Percentiles rank a stretch among this genome's conserved stretches.
phyloP scores from a whole-genome alignment of 2,888 invertebrate genomes.

The Pycnomerus fuliginosus region DNA sequence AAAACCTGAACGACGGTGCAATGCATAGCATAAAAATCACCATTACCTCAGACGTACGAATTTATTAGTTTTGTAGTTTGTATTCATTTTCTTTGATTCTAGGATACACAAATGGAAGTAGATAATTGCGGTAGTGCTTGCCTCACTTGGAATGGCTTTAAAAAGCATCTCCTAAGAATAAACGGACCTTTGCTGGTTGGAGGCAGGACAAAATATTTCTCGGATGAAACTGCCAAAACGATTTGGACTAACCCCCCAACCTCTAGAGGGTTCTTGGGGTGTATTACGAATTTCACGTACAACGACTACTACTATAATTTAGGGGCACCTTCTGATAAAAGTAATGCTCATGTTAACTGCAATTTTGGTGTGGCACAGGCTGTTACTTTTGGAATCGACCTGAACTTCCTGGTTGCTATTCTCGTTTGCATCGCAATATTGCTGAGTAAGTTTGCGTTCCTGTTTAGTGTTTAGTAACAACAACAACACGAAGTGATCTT shows the following conservation, averaged over 20 bases:
- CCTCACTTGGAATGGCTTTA: constrained; percentile 38
- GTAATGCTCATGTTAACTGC: constrained; percentile 70
- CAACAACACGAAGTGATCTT: no score
- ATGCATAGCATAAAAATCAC: constrained; percentile 85
- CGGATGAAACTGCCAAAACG: constrained; percentile 60
- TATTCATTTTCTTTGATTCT: constrained; percentile 39
- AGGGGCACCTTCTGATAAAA: constrained; percentile 72
- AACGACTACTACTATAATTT: constrained; percentile 88
- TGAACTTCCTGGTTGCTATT: constrained; percentile 87
- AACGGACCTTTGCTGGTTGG: constrained; percentile 89
- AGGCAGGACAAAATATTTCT: constrained; percentile 68
- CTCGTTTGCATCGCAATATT: constrained; percentile 83
- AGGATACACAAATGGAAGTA: constrained; percentile 47
- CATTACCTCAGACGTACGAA: constrained; percentile 52
- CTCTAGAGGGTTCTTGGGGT: constrained; percentile 78
- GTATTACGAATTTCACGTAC: constrained; percentile 87
- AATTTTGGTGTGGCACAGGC: constrained; percentile 72
- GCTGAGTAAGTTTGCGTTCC: constrained; percentile 73
- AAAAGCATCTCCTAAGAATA: constrained; percentile 55
- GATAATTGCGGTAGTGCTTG: constrained; percentile 50
- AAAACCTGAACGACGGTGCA: constrained; percentile 78
- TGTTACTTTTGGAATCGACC: constrained; percentile 79
- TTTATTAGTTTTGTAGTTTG: constrained; percentile 1
- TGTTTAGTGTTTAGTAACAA: no score
- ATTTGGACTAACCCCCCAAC: constrained; percentile 72